Evolutionary conservation across 2,888 invertebrate genomes (phyloP).

Genomic region (Leucozona laternaria): DNA sequence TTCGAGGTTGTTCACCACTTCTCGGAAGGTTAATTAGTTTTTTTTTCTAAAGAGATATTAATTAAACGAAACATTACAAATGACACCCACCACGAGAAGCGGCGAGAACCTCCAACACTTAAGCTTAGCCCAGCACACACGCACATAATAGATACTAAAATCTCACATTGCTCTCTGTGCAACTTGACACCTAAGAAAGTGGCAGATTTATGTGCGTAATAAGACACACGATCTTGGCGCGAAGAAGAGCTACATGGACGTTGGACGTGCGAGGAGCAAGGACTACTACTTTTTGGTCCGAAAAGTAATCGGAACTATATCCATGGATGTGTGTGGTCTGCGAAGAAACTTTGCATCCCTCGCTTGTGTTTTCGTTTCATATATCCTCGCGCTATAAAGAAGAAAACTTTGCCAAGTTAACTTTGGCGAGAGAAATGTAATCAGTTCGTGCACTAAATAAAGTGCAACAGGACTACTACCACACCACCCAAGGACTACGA

Average conservation of each 20-base stretch:
- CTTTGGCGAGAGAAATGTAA: constrained; percentile 63
- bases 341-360: constrained; percentile 57
- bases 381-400: background rate
- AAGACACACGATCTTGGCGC: constrained; percentile 54
- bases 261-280: constrained; percentile 28
- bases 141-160: constrained; percentile 61
- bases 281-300: constrained; percentile 9
- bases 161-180: constrained; percentile 71
- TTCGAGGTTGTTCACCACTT: constrained; percentile 69
- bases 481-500: constrained; percentile 43
- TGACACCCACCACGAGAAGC: constrained; percentile 67
- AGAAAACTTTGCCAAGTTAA: constrained; percentile 67
- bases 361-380: constrained; percentile 18
- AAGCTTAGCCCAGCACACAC: constrained; percentile 18
- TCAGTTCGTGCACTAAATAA: constrained; percentile 70
- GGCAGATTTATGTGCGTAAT: constrained; percentile 75
- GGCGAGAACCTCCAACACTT: constrained; percentile 4
- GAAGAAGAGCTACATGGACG: constrained; percentile 12
- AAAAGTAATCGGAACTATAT: background rate
- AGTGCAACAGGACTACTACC: constrained; percentile 68
- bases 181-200: constrained; percentile 75
- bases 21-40: constrained; percentile 71
- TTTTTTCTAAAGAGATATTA: constrained; percentile 66
- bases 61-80: constrained; percentile 75
- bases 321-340: constrained; percentile 59